A percentile compares a stretch with the other conserved stretches of the same genome.
phyloP scores from a whole-genome alignment of 2,888 invertebrate genomes.

The Tiliacea aurago region DNA sequence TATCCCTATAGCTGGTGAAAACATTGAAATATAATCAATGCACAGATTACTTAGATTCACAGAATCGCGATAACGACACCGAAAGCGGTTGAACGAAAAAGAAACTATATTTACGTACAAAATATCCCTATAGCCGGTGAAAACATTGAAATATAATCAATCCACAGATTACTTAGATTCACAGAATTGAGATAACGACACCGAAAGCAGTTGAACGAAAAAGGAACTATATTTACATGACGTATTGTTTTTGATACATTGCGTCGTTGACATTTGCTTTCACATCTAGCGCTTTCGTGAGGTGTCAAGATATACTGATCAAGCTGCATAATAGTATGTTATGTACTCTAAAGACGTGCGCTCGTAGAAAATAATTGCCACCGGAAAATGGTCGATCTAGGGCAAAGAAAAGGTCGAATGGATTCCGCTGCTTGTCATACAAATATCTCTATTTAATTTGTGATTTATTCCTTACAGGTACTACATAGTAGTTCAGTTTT shows the following conservation, averaged over 20 bases:
- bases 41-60: constrained; percentile 31
- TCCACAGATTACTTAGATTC: constrained; percentile 38
- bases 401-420: constrained; percentile 46
- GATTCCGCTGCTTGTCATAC: constrained; percentile 34
- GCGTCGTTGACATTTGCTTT: neutral
- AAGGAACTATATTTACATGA: no score
- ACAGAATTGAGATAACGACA: constrained; percentile 36
- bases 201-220: constrained; percentile 11
- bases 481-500: constrained; percentile 3
- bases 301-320: constrained; percentile 8
- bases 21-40: constrained; percentile 32
- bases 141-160: constrained; percentile 37
- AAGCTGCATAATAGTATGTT: constrained; percentile 20
- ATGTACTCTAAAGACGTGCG: constrained; percentile 40
- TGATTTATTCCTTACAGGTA: constrained; percentile 19
- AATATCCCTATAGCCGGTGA: constrained; percentile 32
- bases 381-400: constrained; percentile 37
- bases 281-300: neutral
- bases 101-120: no score
- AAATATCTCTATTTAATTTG: constrained; percentile 47
- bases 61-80: constrained; percentile 38
- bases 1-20: constrained; percentile 21
- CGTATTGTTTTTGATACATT: neutral
- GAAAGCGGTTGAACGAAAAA: no score
- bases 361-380: constrained; percentile 54